A percentile compares a stretch with the other conserved stretches of the same genome.
Evolutionary conservation across 1,140 invertebrate genomes (phyloP).

Genomic region (Tetraneura akinire): DNA sequence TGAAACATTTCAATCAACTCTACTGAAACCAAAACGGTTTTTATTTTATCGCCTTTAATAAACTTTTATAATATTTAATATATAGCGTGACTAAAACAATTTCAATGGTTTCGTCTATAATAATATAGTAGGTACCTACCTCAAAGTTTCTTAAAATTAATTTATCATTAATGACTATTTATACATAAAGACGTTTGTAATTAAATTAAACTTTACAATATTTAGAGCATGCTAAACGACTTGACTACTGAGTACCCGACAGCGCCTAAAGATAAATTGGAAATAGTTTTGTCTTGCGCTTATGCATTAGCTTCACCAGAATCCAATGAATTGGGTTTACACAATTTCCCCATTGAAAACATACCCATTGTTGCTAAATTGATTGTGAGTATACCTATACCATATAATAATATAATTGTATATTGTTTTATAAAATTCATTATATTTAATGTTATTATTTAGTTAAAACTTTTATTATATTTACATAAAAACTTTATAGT

Average conservation of each 20-base stretch:
- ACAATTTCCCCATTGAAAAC: slow-evolving; percentile 90
- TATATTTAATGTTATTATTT: too few species aligned
- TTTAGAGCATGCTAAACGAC: slow-evolving; percentile 38
- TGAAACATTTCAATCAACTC: slow-evolving; percentile 40
- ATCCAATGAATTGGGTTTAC: slow-evolving; percentile 70
- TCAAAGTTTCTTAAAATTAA: slow-evolving; percentile 27
- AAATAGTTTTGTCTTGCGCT: slow-evolving; percentile 74
- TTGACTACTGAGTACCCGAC: slow-evolving; percentile 61
- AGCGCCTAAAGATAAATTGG: slow-evolving; percentile 65
- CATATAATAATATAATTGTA: too few species aligned
- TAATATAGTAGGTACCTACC: neutral
- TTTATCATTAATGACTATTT: slow-evolving; percentile 33
- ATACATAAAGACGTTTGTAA: neutral
- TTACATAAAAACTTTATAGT: too few species aligned
- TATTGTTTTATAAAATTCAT: too few species aligned
- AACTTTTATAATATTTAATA: slow-evolving; percentile 32
- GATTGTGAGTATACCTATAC: slow-evolving; percentile 65
- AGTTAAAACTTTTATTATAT: too few species aligned
- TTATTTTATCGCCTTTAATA: slow-evolving; percentile 31
- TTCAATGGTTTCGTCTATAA: neutral
- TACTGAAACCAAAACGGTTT: neutral
- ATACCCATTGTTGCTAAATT: slow-evolving; percentile 69
- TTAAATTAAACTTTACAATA: neutral
- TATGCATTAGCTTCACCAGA: slow-evolving; percentile 74
- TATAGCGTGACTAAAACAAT: slow-evolving; percentile 38